phyloP scores from a whole-genome alignment of 2,113 vertebrate genomes.

The Calonectris borealis region DNA sequence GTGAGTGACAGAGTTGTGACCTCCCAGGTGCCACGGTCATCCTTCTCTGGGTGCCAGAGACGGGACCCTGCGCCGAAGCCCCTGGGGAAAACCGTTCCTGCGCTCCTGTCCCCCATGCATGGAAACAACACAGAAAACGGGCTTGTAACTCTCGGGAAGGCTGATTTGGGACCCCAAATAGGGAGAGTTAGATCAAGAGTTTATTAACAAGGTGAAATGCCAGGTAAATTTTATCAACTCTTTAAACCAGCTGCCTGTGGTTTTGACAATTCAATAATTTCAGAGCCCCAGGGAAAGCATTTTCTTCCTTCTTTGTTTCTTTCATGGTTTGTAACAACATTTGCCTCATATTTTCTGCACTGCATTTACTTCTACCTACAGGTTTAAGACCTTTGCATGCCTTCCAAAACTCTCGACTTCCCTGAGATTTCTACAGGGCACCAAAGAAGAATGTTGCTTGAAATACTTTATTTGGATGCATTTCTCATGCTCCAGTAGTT shows the following conservation, averaged over 20 bases:
- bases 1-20: neutral
- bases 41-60: neutral
- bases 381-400: neutral
- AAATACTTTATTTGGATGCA: slow-evolving; percentile 2
- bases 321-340: slow-evolving; percentile 17
- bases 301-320: slow-evolving; percentile 12
- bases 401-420: neutral
- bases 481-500: neutral
- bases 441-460: neutral
- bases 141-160: neutral
- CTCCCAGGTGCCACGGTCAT: neutral
- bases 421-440: neutral
- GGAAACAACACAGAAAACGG: neutral
- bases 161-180: neutral
- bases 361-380: neutral
- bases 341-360: slow-evolving; percentile 24
- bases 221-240: slow-evolving; percentile 24
- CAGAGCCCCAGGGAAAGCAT: slow-evolving; percentile 21
- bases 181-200: neutral
- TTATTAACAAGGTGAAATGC: slow-evolving; percentile 9
- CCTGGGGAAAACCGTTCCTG: neutral
- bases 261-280: slow-evolving; percentile 54
- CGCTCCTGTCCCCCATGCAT: rapidly evolving
- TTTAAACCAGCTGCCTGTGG: slow-evolving; percentile 16
- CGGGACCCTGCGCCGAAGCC: rapidly evolving